Evolutionary conservation across 2,113 vertebrate species (phyloP).

Genomic region (Zeus faber): DNA sequence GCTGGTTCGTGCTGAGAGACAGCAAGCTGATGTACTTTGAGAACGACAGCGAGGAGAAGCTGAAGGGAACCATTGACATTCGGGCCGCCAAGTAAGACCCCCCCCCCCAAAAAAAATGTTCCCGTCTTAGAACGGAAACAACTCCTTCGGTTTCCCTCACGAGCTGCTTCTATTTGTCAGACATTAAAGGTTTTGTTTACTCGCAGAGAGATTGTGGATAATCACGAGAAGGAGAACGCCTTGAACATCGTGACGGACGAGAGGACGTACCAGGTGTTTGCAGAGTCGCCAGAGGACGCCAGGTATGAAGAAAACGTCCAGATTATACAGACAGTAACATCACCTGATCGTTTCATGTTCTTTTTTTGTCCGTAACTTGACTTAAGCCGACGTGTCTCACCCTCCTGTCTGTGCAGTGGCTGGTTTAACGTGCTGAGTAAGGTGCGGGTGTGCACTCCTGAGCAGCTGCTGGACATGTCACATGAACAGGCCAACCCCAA

Average conservation of each 20-base stretch:
- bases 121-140: too few species aligned
- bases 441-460: slow-evolving; percentile 83
- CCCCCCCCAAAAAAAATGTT: too few species aligned
- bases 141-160: too few species aligned
- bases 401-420: slow-evolving; percentile 64
- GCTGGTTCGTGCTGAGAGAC: slow-evolving; percentile 91
- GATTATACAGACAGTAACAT: too few species aligned
- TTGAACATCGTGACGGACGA: slow-evolving; percentile 89
- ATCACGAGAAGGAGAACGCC: slow-evolving; percentile 92
- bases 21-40: slow-evolving; percentile 91
- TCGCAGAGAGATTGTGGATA: slow-evolving; percentile 88
- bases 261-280: slow-evolving; percentile 88
- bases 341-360: too few species aligned
- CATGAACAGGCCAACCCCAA: slow-evolving; percentile 94
- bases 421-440: slow-evolving; percentile 90
- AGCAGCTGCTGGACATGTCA: slow-evolving; percentile 90
- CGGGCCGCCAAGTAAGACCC: slow-evolving; percentile 80
- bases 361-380: neutral
- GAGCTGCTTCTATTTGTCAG: slow-evolving; percentile 7
- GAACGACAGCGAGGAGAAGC: slow-evolving; percentile 89
- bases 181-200: neutral
- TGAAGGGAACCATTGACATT: slow-evolving; percentile 90
- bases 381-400: neutral
- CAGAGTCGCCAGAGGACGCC: slow-evolving; percentile 90
- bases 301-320: too few species aligned